Base-by-base conservation (phyloP, 2,888 invertebrate genomes). In the Tetranychus piercei region DNA sequence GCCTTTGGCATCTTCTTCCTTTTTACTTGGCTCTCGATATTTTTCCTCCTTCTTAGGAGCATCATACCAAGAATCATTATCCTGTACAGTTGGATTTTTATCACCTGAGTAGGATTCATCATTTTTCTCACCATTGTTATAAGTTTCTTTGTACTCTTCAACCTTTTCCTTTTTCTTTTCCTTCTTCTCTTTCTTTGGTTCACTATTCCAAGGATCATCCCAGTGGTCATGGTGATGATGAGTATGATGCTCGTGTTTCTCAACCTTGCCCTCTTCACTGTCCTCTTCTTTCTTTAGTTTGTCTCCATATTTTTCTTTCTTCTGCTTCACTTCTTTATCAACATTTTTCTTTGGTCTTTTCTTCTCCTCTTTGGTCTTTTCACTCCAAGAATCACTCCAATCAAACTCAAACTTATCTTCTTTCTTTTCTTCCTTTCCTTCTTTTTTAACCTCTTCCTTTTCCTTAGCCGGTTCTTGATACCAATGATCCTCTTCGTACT, bases 211-310 rank as follows among this genome's bases (percentile, higher is more conserved):
- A 55, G 9, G 6, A 15, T 55, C 55, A 55, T 9, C 15, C 55
- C 55, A 55, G 7, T 55, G 55, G 55, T 55, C 55, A 55, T 55
- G 55, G 3, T 55, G 55, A 55, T 55, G 55, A 15, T 55, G 55
- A 55, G 55, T 55, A 55, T 55, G 55, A 55, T 9, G 9, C 15
- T 9, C 69, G 69, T 23, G 11, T 23, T 69, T 69, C 6, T 6
- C 69, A 9, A 9, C 69, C n/a, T 69, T 72, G 2, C 55, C 55
- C 55, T 55, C 34, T 55, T 8, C 9, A 55, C 15, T 3, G 6
- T 69, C 69, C 11, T 69, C 69, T 18, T 69, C 69, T 69, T 23
- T 69, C 69, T 69, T 69, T 23, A 20, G 3, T n/a, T 23, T 23
- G 11, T 23, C n/a, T 6, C 69, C 69, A 5, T 69, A 20, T 6